A percentile compares a stretch with the other conserved stretches of the same genome.
Conservation (phyloP, 2,888 invertebrate species). For the Sinopyrophorus schimmeli region DNA sequence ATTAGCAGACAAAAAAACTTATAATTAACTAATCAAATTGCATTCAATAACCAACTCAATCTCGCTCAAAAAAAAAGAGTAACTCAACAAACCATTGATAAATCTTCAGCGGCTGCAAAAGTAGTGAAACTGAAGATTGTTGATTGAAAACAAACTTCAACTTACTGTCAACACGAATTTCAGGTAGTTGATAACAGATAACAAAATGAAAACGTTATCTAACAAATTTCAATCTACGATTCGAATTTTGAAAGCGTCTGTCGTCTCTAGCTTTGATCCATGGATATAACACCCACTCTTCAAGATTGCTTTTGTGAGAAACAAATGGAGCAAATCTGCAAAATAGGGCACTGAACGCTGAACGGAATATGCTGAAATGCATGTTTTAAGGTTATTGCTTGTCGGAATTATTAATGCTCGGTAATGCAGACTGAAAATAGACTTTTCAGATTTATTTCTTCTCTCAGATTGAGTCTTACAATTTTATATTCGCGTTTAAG, state of each 20-base stretch:
- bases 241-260: slow-evolving; percentile 29
- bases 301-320: slow-evolving; percentile 41
- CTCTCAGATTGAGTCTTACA: slow-evolving; percentile 46
- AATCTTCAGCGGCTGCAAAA: too few species aligned
- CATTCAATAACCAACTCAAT: too few species aligned
- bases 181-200: slow-evolving; percentile 9
- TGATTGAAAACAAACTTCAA: too few species aligned
- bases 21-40: too few species aligned
- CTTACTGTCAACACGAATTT: too few species aligned
- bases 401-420: slow-evolving; percentile 51
- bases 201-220: not conserved
- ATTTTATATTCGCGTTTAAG: slow-evolving; percentile 43
- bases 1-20: too few species aligned
- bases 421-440: slow-evolving; percentile 51
- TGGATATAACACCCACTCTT: slow-evolving; percentile 40
- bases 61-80: too few species aligned
- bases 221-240: slow-evolving; percentile 30
- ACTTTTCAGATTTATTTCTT: slow-evolving; percentile 51
- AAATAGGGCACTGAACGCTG: slow-evolving; percentile 42
- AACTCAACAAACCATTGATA: too few species aligned
- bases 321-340: slow-evolving; percentile 38
- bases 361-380: slow-evolving; percentile 48
- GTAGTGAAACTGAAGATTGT: too few species aligned
- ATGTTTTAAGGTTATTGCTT: slow-evolving; percentile 50
- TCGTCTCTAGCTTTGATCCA: slow-evolving; percentile 34